Conservation (phyloP, 2,888 invertebrate species). For the Taenaris catops region DNA sequence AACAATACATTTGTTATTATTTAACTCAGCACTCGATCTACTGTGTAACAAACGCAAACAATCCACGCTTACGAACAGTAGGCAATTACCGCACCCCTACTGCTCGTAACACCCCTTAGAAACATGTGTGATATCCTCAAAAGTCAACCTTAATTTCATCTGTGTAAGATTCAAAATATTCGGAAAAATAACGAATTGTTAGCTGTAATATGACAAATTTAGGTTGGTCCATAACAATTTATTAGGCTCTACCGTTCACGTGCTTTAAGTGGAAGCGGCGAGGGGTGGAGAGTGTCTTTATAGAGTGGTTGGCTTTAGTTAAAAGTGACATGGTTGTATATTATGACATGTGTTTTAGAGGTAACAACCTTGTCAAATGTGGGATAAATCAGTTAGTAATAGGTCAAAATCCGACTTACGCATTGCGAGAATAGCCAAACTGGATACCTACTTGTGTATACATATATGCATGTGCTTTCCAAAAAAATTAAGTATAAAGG, state of each 20-base stretch:
- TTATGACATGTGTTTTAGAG: constrained; percentile 48
- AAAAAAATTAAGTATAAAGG: too few relatives aligned
- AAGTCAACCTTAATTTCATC: constrained; percentile 27
- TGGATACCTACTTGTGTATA: too few relatives aligned
- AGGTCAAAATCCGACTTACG: too few relatives aligned
- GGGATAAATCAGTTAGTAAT: constrained; percentile 35
- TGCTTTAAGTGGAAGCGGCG: constrained; percentile 21
- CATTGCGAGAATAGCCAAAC: too few relatives aligned
- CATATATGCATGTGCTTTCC: too few relatives aligned
- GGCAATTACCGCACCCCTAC: constrained; percentile 59
- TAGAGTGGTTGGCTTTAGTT: constrained; percentile 31
- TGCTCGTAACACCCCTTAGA: constrained; percentile 43
- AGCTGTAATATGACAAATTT: constrained; percentile 33
- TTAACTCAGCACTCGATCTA: constrained; percentile 41
- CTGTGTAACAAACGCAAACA: constrained; percentile 51
- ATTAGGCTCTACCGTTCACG: constrained; percentile 25
- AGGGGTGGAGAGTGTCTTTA: constrained; percentile 30
- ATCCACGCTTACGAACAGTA: constrained; percentile 49
- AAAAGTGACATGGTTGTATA: constrained; percentile 40
- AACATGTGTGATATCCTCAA: constrained; percentile 6
- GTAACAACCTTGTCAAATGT: constrained; percentile 40
- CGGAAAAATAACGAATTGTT: constrained; percentile 4
- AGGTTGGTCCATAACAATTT: constrained; percentile 35
- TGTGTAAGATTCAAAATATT: constrained; percentile 19
- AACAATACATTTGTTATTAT: constrained; percentile 67